Evolutionary conservation across 2,113 vertebrate species (phyloP).

Genomic region (Xenopus laevis): DNA sequence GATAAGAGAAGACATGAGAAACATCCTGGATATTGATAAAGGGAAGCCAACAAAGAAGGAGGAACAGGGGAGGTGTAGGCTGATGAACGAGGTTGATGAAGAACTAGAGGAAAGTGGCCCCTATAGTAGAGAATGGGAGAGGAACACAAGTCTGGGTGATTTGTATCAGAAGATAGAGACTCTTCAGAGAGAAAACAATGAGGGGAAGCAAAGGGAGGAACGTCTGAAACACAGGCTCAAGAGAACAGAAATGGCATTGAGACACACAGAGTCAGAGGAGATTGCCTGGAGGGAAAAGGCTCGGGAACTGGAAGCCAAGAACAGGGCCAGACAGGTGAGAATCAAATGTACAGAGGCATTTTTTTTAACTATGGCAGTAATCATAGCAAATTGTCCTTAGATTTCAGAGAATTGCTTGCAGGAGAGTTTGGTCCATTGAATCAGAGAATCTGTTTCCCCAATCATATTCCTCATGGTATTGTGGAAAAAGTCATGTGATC

Average conservation of each 20-base stretch:
- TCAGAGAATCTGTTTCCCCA: slow-evolving; percentile 47
- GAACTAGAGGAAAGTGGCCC: neutral
- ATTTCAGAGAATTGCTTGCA: neutral
- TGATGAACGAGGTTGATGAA: neutral
- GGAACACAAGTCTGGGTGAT: neutral
- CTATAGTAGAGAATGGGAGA: neutral
- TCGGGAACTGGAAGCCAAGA: slow-evolving; percentile 49
- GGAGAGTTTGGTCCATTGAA: no score
- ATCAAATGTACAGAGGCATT: slow-evolving; percentile 21
- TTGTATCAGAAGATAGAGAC: neutral
- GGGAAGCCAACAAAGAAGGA: neutral
- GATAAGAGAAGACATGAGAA: neutral
- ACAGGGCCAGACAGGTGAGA: neutral
- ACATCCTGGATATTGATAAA: neutral
- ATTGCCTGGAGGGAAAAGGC: slow-evolving; percentile 60
- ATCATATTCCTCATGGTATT: no score
- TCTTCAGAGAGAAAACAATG: slow-evolving; percentile 30
- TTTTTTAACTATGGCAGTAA: no score
- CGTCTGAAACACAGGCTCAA: slow-evolving; percentile 20
- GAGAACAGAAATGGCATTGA: slow-evolving; percentile 45
- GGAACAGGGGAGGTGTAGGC: neutral
- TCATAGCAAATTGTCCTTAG: neutral
- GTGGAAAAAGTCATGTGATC: no score
- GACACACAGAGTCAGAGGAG: slow-evolving; percentile 60
- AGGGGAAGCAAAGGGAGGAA: slow-evolving; percentile 43